These are phyloP conservation scores for Smutsia gigantea DNA, from an alignment of 2,797 vertebrate genomes.

Conservation along the genomic window DNA sequence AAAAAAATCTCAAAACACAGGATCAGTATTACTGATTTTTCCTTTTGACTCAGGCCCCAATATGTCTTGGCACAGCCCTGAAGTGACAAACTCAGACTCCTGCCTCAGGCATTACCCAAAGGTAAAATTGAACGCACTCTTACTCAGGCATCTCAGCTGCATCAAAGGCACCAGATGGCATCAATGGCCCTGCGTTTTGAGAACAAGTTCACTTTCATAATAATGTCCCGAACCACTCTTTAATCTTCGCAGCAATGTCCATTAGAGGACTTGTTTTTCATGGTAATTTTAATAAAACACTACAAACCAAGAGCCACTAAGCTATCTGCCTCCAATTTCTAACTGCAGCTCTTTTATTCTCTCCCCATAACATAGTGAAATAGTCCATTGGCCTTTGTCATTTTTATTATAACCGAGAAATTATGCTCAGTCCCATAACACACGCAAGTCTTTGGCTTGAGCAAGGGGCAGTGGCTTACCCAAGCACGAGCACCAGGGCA, in stretches of 20 bases:
- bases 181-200: background rate
- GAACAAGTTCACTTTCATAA: background rate
- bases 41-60: background rate
- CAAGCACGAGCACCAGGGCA: background rate
- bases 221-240: background rate
- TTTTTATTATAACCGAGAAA: background rate
- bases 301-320: background rate
- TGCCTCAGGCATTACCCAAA: background rate
- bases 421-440: background rate
- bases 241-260: background rate
- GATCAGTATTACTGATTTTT: background rate
- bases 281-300: constrained; percentile 1
- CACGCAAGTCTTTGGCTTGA: background rate
- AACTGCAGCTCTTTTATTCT: background rate
- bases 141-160: background rate
- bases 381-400: background rate
- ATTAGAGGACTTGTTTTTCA: background rate
- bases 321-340: background rate
- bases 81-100: background rate
- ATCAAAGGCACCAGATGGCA: background rate
- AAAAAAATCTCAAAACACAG: background rate
- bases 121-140: background rate
- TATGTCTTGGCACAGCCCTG: background rate
- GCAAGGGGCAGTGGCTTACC: background rate
- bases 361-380: background rate